Percentiles rank a stretch among this genome's conserved stretches.
These are phyloP conservation scores for Prionailurus bengalensis DNA, from an alignment of 2,113 vertebrate species.

Conservation along the genomic window DNA sequence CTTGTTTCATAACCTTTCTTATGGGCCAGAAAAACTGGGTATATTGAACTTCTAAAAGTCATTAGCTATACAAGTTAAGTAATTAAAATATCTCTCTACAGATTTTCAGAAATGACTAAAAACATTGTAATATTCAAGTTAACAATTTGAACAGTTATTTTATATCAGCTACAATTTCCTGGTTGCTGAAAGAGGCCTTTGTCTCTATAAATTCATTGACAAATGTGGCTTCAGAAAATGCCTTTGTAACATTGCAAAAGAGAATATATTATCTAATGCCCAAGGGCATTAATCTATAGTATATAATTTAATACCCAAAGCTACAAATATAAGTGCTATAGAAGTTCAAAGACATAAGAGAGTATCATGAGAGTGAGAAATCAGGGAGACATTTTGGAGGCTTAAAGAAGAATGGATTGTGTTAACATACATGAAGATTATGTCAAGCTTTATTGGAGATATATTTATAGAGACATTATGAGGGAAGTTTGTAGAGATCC, in stretches of 20 bases:
- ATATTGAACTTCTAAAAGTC: background rate
- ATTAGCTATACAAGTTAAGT: slow-evolving; percentile 20
- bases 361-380: background rate
- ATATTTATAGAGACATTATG: background rate
- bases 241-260: background rate
- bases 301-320: background rate
- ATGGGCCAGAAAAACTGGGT: background rate
- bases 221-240: background rate
- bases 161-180: background rate
- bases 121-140: background rate
- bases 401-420: background rate
- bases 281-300: background rate
- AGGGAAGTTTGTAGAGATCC: background rate
- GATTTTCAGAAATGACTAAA: slow-evolving; percentile 18
- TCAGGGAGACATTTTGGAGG: background rate
- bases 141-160: background rate
- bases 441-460: background rate
- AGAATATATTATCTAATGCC: background rate
- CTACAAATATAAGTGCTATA: background rate
- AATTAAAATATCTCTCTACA: background rate
- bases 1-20: background rate
- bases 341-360: background rate
- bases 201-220: background rate
- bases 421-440: background rate
- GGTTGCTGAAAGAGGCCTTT: background rate